A percentile compares a stretch with the other conserved stretches of the same genome.
Conservation (phyloP, 2,113 vertebrate species). For the Brachypteracias leptosomus region DNA sequence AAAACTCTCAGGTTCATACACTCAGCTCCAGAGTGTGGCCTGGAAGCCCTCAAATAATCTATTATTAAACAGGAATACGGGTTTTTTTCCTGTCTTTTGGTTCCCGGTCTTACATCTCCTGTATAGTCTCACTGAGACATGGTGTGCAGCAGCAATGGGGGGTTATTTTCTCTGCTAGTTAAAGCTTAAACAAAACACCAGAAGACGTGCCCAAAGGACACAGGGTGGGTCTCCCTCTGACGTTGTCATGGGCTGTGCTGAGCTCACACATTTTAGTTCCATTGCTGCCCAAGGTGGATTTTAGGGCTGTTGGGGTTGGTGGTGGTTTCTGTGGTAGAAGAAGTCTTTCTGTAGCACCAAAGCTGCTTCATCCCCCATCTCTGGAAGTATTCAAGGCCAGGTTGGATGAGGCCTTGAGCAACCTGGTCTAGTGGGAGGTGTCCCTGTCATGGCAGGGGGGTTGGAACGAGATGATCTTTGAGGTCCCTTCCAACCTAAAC, state of each 20-base stretch:
- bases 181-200: neutral
- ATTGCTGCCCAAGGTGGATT: conserved; percentile 86
- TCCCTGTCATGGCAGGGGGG: too few relatives aligned
- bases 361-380: neutral
- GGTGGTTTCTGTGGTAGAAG: conserved; percentile 75
- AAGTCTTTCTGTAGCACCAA: neutral
- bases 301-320: conserved; percentile 87
- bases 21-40: neutral
- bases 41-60: neutral
- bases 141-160: neutral
- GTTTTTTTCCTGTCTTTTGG: neutral
- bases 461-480: too few relatives aligned
- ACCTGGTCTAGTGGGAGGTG: too few relatives aligned
- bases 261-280: conserved; percentile 82
- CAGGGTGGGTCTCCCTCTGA: conserved; percentile 74
- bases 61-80: neutral
- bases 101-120: neutral
- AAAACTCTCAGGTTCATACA: neutral
- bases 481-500: too few relatives aligned
- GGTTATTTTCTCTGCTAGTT: neutral
- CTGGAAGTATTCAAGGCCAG: too few relatives aligned
- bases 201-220: neutral
- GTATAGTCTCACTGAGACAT: neutral
- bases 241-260: conserved; percentile 82
- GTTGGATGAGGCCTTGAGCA: too few relatives aligned